These are phyloP conservation scores for Marmota flaviventris DNA, from an alignment of 2,113 vertebrate species.

Conservation along the genomic window DNA sequence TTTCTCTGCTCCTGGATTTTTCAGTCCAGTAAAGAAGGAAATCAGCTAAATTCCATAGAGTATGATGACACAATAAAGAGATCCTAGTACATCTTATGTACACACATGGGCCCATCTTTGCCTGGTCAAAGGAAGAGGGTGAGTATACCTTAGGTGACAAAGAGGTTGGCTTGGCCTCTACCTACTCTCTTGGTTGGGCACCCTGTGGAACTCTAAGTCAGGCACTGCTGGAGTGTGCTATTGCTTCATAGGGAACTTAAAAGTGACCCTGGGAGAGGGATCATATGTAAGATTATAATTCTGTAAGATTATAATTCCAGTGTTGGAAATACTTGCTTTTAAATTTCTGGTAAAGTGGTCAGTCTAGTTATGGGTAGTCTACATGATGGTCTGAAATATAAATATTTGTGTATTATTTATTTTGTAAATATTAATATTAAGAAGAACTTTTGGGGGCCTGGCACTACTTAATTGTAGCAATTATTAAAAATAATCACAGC, in stretches of 20 bases:
- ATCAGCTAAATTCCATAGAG: not conserved
- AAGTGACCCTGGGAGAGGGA: not conserved
- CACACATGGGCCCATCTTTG: rapidly evolving
- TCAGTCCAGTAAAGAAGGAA: not conserved
- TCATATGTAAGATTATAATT: no score
- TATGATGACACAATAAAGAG: not conserved
- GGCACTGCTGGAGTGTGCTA: not conserved
- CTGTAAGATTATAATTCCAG: not conserved
- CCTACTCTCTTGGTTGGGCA: not conserved
- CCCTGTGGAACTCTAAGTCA: not conserved
- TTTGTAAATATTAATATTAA: constrained; percentile 34
- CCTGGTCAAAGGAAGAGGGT: rapidly evolving
- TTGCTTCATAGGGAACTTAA: not conserved
- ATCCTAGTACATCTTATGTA: rapidly evolving
- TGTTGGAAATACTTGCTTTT: not conserved
- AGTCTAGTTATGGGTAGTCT: not conserved
- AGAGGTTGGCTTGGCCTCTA: not conserved
- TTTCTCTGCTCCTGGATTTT: not conserved
- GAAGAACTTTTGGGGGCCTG: not conserved
- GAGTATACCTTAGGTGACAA: not conserved
- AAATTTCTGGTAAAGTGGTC: not conserved
- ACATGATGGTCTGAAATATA: not conserved
- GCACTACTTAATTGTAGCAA: constrained; percentile 5
- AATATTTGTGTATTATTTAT: not conserved
- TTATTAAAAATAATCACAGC: constrained; percentile 37